phyloP scores from a whole-genome alignment of 1,140 invertebrate species.

The Bombus vancouverensis region DNA sequence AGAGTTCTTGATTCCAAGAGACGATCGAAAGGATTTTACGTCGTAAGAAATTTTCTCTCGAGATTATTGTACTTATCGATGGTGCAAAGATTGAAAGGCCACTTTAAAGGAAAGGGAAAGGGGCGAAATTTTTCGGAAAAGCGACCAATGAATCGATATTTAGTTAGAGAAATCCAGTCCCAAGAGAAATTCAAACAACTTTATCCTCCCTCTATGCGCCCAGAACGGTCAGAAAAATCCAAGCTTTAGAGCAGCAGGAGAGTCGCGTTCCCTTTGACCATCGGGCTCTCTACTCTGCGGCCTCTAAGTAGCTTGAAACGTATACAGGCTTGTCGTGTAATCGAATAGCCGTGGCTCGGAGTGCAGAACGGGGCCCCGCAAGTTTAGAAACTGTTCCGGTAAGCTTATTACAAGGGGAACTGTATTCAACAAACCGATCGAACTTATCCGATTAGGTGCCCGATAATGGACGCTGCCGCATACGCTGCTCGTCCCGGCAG shows the following conservation, averaged over 20 bases:
- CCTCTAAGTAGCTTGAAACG: conserved; percentile 40
- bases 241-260: neutral
- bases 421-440: conserved; percentile 54
- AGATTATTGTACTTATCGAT: neutral
- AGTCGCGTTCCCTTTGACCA: conserved; percentile 37
- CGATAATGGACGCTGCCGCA: conserved; percentile 43
- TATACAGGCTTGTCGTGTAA: conserved; percentile 28
- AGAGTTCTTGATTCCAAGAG: no score
- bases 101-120: neutral
- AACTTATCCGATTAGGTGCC: conserved; percentile 48
- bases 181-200: neutral
- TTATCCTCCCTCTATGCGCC: neutral
- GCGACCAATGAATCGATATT: neutral
- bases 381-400: conserved; percentile 48
- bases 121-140: no score
- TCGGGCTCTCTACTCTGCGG: neutral
- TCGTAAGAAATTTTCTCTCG: neutral
- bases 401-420: conserved; percentile 53
- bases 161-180: neutral
- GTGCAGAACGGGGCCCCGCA: neutral
- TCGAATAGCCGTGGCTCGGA: conserved; percentile 28
- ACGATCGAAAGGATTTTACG: no score
- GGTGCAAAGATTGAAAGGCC: neutral
- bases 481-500: neutral
- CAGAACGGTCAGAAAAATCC: neutral